Base-by-base conservation (phyloP, 2,113 vertebrate species). In the Eclectus roratus region DNA sequence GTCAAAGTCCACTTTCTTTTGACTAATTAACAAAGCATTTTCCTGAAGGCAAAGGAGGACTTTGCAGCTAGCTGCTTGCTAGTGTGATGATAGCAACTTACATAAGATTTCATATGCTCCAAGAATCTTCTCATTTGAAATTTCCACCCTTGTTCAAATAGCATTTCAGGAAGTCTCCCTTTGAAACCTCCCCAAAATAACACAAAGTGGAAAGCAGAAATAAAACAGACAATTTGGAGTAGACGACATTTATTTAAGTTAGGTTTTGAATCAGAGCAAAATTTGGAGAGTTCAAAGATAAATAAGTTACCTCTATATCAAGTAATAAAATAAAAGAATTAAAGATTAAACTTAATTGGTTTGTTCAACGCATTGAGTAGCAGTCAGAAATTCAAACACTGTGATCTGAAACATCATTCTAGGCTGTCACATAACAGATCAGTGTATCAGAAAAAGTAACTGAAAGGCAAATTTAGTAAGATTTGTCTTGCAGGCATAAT, bases 221-320 rank as follows among this genome's bases (percentile, higher is more conserved):
- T 65, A 46, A 95, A 96, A 52, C 69, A 94, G 94, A 93, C 91
- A 37, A 61, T 80, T 68, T 77, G n/a, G 84, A 81, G 58, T 2
- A 79, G 37, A 93, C 20, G 10, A 80, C 17, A 64, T 92, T 94
- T 97, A 96, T 96, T 97, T 76, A 7, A 3, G 37, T 64, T 65
- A 28, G 14, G 24, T 56, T 89, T 86, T 65, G 29, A 95, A 79
- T 15, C 31, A 79, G 52, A 74, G 35, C 94, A 60, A 81, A 91
- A 80, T 60, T 19, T 70, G 31, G 11, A 87, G 69, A 73, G 13
- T 39, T 91, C 25, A 72, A 93, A 66, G 63, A 61, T 27, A 65
- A 69, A 43, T 49, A 69, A 56, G 18, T 39, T 33, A 91, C 15
- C 61, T 64, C 50, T 70, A 28, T 43, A 31, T 31, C 18, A 74